phyloP scores from a whole-genome alignment of 2,797 vertebrate genomes.

The Scolopax rusticola region DNA sequence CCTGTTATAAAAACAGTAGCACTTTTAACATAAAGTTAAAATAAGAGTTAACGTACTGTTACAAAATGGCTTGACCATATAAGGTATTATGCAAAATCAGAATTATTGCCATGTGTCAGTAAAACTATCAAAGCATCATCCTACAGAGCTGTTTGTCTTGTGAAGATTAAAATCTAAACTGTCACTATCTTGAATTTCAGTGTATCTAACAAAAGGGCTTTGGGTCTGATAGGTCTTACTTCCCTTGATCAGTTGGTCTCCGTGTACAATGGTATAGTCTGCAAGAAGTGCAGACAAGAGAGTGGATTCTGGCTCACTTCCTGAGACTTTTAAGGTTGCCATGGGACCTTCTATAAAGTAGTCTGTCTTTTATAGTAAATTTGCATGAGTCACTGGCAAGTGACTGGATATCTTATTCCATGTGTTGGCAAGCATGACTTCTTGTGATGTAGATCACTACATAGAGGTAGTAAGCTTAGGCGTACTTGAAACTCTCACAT shows the following conservation, averaged over 20 bases:
- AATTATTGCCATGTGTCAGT: background rate
- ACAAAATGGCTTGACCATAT: background rate
- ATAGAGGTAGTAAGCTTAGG: background rate
- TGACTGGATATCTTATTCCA: background rate
- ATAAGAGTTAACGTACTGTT: background rate
- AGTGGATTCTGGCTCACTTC: background rate
- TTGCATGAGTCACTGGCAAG: background rate
- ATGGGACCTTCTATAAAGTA: background rate
- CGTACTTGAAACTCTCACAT: background rate
- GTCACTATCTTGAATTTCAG: background rate
- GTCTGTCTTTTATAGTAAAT: background rate
- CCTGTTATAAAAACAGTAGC: background rate
- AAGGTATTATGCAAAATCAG: background rate
- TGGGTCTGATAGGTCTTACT: background rate
- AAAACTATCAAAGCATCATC: background rate
- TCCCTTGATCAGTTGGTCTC: background rate
- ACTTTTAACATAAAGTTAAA: too few relatives aligned
- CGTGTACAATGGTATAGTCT: background rate
- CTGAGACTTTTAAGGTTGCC: background rate
- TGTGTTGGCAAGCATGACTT: background rate
- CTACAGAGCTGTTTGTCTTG: background rate
- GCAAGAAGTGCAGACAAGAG: background rate
- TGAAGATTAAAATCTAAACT: background rate
- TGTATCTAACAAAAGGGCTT: background rate
- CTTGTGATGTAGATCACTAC: accelerated